Percentiles rank a stretch among this genome's conserved stretches.
Conservation (phyloP, 1,140 invertebrate genomes). For the Ericerus pela region DNA sequence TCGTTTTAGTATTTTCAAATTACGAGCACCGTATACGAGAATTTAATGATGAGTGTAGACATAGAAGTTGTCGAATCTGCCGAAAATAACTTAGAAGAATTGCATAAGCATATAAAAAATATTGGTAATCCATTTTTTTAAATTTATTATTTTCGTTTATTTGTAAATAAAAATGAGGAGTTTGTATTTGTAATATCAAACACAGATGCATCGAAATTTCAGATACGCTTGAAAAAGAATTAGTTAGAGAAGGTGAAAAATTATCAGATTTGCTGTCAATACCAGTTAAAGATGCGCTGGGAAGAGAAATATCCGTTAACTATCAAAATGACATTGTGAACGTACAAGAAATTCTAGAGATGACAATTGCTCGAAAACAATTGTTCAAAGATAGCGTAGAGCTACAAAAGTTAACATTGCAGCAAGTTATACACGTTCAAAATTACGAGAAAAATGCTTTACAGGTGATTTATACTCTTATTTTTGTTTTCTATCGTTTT, state of each 20-base stretch:
- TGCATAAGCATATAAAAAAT: conserved; percentile 34
- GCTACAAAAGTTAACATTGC: conserved; percentile 54
- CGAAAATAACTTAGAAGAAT: conserved; percentile 35
- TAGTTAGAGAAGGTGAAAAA: conserved; percentile 61
- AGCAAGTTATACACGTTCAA: conserved; percentile 56
- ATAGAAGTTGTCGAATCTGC: conserved; percentile 39
- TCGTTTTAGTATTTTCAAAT: conserved; percentile 44
- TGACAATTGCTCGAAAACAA: conserved; percentile 43
- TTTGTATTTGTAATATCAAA: not conserved
- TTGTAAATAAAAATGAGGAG: not conserved
- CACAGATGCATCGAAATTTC: conserved; percentile 18
- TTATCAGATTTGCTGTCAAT: conserved; percentile 61
- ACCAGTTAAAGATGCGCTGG: conserved; percentile 62
- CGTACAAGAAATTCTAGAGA: conserved; percentile 44
- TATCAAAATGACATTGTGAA: conserved; percentile 55
- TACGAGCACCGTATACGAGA: conserved; percentile 49
- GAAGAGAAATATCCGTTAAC: conserved; percentile 53
- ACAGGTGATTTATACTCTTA: conserved; percentile 34
- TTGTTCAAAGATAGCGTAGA: conserved; percentile 52
- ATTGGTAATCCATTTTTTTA: conserved; percentile 31
- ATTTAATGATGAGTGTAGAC: conserved; percentile 42
- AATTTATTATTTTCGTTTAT: not conserved
- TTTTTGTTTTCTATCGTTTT: not conserved
- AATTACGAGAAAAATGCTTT: conserved; percentile 58
- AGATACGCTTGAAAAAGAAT: conserved; percentile 47